Percentiles rank a stretch among this genome's conserved stretches.
These are phyloP conservation scores for Ormia ochracea DNA, from an alignment of 2,888 invertebrate genomes.

Conservation along the genomic window DNA sequence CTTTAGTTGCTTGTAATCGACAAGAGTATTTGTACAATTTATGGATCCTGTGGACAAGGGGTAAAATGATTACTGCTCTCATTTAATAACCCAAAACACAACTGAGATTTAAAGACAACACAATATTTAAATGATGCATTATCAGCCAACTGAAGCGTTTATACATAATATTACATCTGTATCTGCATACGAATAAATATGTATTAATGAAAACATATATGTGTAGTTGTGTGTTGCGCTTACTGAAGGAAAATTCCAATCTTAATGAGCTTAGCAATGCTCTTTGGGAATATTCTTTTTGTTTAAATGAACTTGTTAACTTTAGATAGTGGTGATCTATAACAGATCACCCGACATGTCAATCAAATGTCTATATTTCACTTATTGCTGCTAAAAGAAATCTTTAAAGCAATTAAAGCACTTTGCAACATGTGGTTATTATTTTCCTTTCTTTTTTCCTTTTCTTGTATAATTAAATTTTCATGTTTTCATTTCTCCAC, in stretches of 20 bases:
- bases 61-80: conserved; percentile 9
- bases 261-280: conserved; percentile 55
- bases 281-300: neutral
- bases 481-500: conserved; percentile 28
- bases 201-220: too few species aligned
- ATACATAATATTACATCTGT: neutral
- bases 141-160: too few species aligned
- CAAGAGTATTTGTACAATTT: conserved; percentile 49
- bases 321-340: conserved; percentile 27
- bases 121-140: too few species aligned
- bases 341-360: conserved; percentile 53
- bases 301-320: conserved; percentile 41
- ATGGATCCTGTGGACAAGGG: conserved; percentile 62
- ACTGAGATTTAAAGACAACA: neutral
- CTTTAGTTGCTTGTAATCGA: conserved; percentile 38
- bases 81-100: conserved; percentile 6
- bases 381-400: neutral
- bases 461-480: conserved; percentile 42
- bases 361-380: conserved; percentile 42
- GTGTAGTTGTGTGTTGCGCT: neutral
- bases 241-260: neutral
- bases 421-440: conserved; percentile 13
- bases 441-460: neutral
- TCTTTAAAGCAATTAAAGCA: neutral
- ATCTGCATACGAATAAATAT: neutral